Evolutionary conservation across 2,113 vertebrate genomes (phyloP).

Genomic region (Dascyllus trimaculatus): DNA sequence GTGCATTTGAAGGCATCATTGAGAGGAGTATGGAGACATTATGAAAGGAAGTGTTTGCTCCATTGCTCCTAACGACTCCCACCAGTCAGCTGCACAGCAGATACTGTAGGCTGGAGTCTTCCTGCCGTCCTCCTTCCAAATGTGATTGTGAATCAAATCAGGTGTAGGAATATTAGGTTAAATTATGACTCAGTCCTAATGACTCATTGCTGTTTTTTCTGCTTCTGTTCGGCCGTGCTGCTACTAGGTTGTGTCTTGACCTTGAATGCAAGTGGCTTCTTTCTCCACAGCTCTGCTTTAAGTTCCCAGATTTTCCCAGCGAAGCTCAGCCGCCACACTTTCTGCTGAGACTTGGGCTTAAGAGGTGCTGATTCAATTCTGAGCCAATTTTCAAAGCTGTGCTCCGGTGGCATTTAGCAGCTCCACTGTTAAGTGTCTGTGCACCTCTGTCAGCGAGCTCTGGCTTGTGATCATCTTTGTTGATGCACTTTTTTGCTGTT

Average conservation of each 20-base stretch:
- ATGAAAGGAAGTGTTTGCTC: conserved; percentile 43
- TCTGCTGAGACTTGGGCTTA: conserved; percentile 22
- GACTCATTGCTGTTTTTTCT: conserved; percentile 35
- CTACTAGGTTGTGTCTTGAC: conserved; percentile 19
- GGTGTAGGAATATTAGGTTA: conserved; percentile 8
- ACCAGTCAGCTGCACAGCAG: conserved; percentile 38
- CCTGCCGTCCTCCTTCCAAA: conserved; percentile 14
- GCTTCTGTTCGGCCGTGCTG: conserved; percentile 5
- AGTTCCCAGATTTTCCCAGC: conserved; percentile 3
- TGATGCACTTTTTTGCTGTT: neutral
- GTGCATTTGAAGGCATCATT: conserved; percentile 37
- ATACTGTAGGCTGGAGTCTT: conserved; percentile 16
- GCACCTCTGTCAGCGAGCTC: conserved; percentile 1
- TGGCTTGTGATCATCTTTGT: conserved; percentile 19
- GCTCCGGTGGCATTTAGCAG: conserved; percentile 21
- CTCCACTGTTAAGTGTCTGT: conserved; percentile 26
- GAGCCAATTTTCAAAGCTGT: conserved; percentile 34
- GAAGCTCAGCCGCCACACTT: conserved; percentile 13
- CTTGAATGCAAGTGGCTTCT: neutral
- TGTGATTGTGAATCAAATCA: conserved; percentile 27
- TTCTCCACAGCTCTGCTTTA: conserved; percentile 7
- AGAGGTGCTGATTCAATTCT: conserved; percentile 47
- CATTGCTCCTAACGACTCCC: conserved; percentile 53
- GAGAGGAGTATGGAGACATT: conserved; percentile 34
- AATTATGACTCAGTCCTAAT: conserved; percentile 50